Base-by-base conservation (phyloP, 2,888 invertebrate species). In the Drosophila pseudotalamancana region DNA sequence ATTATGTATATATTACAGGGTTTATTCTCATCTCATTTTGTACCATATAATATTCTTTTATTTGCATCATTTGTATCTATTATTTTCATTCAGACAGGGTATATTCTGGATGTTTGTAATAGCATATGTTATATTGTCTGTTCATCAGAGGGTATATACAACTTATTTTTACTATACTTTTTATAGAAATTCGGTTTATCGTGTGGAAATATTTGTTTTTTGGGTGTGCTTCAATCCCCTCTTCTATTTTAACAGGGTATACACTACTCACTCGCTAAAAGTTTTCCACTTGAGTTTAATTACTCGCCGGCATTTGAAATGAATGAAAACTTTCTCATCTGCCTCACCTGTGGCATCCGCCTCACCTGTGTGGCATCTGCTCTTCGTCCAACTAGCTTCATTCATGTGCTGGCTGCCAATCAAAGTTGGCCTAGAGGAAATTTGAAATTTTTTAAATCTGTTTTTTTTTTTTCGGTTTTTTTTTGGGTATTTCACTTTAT, bases 401-500 rank as follows among this genome's bases (percentile, higher is more conserved):
- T 57, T 46, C 63, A 69, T 77, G 72, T 60, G 59, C 34, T 12
- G 35, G 65, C 82, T 82, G 79, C 82, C 79, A 79, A 82, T 79
- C 76, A 82, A 67, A 57, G 19, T 43, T 65, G 12, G 46, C 27
- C 12, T 16, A 34, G 45, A 25, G 34, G 19, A 16, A 40, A 42
- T 43, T 40, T n/a, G n/a, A n/a, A n/a, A n/a, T n/a, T n/a, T n/a
- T n/a, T n/a, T n/a, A n/a, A n/a, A n/a, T n/a, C 48, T 48, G 25
- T 25, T 34, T 25, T 29, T 31, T 27, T 40, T 27, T 50, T 12
- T 35, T 23, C n/a, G 16, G 25, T 34, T 54, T 43, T 34, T 54
- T 43, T 64, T 51, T 25, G 51, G 42, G 35, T 53, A 64, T 78
- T 64, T 69, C 51, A 43, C 54, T 74, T 85, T 82, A 82, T 85